A percentile compares a stretch with the other conserved stretches of the same genome.
Conservation (phyloP, 2,888 invertebrate genomes). For the Eupithecia inturbata region DNA sequence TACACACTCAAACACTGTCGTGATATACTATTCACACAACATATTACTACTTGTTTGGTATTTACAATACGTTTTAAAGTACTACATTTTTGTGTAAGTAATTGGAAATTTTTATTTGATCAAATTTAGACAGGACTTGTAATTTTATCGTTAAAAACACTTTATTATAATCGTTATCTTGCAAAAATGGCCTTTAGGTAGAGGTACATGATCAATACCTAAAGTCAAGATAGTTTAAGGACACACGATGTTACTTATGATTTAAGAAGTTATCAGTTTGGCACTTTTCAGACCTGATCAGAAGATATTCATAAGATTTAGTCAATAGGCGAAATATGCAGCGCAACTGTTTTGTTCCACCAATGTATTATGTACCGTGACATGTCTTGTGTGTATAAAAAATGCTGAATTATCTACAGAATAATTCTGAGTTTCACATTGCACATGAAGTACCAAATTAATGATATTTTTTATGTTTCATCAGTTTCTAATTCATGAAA, state of each 20-base stretch:
- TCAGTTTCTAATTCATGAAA: background rate
- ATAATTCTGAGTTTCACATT: background rate
- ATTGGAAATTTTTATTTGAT: background rate
- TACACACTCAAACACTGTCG: conserved; percentile 81
- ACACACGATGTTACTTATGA: background rate
- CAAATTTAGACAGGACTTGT: background rate
- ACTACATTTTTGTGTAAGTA: background rate
- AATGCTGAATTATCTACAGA: too few species aligned
- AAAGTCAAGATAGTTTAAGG: background rate
- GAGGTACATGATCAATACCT: background rate
- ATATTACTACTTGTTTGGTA: conserved; percentile 73
- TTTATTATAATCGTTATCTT: background rate
- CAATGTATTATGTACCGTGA: too few species aligned
- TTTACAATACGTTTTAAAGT: conserved; percentile 58
- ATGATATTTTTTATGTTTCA: background rate
- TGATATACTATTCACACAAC: conserved; percentile 79
- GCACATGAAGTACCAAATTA: background rate
- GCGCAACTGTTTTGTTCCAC: too few species aligned
- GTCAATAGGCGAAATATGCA: too few species aligned
- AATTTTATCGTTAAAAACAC: background rate
- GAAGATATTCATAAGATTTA: conserved; percentile 14
- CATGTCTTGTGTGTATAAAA: too few species aligned
- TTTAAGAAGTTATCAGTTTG: conserved; percentile 16
- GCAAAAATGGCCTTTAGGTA: background rate
- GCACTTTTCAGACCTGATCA: conserved; percentile 23